Evolutionary conservation across 2,888 invertebrate genomes (phyloP).

Genomic region (Ochropacha duplaris): DNA sequence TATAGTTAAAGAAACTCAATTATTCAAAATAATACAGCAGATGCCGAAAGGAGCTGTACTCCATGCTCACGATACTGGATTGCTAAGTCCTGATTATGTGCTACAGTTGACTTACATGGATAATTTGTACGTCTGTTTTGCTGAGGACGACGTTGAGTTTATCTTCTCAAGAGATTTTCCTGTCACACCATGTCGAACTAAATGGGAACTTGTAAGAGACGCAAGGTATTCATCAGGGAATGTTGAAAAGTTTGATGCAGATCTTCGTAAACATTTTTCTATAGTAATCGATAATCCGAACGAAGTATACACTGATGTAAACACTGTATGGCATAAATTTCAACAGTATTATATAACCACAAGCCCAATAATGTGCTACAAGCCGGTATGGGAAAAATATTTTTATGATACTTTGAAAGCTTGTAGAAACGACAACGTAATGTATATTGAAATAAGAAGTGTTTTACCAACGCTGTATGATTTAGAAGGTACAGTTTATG

Average conservation of each 20-base stretch:
- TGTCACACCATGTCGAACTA: conserved; percentile 36
- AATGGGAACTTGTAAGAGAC: conserved; percentile 78
- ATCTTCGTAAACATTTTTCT: conserved; percentile 78
- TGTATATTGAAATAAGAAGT: conserved; percentile 87
- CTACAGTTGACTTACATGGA: conserved; percentile 84
- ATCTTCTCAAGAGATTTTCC: conserved; percentile 55
- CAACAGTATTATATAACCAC: conserved; percentile 79
- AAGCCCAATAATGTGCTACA: conserved; percentile 81
- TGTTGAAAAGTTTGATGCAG: conserved; percentile 76
- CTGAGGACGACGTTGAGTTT: conserved; percentile 44
- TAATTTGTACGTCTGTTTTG: conserved; percentile 82
- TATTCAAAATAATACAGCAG: conserved; percentile 84
- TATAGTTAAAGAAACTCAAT: conserved; percentile 81
- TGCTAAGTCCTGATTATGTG: conserved; percentile 84
- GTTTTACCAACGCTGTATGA: conserved; percentile 86
- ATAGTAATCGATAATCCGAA: conserved; percentile 77
- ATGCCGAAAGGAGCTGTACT: conserved; percentile 91
- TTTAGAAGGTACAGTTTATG: conserved; percentile 83
- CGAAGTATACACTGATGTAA: conserved; percentile 76
- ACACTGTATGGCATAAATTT: conserved; percentile 85
- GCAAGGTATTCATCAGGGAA: conserved; percentile 72
- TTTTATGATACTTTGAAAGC: conserved; percentile 85
- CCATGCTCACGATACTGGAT: conserved; percentile 86
- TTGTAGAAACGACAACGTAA: conserved; percentile 86
- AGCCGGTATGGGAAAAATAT: conserved; percentile 86